These are phyloP conservation scores for Hyposoter didymator DNA, from an alignment of 2,888 invertebrate species.

Conservation along the genomic window DNA sequence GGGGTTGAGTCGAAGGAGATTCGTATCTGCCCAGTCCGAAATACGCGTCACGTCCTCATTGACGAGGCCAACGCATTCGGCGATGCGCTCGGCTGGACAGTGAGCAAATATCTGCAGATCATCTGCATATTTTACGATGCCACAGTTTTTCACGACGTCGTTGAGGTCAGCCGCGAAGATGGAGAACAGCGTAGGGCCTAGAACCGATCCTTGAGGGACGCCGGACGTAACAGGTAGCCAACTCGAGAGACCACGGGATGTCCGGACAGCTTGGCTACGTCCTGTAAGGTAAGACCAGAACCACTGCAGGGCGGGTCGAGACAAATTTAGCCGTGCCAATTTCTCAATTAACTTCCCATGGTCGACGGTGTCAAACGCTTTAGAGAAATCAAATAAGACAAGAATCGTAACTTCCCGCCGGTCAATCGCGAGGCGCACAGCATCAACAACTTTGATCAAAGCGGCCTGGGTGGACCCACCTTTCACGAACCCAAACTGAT, in stretches of 20 bases:
- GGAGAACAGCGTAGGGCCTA: constrained; percentile 12
- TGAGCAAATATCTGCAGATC: background rate
- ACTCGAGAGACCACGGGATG: background rate
- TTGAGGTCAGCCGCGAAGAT: background rate
- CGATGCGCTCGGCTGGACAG: background rate
- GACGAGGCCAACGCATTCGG: background rate
- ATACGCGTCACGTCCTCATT: background rate
- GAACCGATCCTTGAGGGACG: constrained; percentile 12
- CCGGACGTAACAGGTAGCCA: background rate
- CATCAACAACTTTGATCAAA: background rate
- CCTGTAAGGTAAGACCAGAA: background rate
- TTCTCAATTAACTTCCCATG: background rate
- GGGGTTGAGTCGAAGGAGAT: background rate
- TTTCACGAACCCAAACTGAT: background rate
- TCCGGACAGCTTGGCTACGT: background rate
- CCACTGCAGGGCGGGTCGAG: background rate
- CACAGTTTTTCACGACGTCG: background rate
- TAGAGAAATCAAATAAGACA: background rate
- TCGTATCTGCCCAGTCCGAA: background rate
- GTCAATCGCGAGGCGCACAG: constrained; percentile 10
- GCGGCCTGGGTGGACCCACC: constrained; percentile 21
- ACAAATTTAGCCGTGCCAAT: background rate
- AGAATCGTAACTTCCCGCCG: background rate
- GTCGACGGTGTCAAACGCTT: constrained; percentile 13
- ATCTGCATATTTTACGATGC: background rate